Evolutionary conservation across 1,140 invertebrate genomes (phyloP).

Genomic region (Bombus difficillimus): DNA sequence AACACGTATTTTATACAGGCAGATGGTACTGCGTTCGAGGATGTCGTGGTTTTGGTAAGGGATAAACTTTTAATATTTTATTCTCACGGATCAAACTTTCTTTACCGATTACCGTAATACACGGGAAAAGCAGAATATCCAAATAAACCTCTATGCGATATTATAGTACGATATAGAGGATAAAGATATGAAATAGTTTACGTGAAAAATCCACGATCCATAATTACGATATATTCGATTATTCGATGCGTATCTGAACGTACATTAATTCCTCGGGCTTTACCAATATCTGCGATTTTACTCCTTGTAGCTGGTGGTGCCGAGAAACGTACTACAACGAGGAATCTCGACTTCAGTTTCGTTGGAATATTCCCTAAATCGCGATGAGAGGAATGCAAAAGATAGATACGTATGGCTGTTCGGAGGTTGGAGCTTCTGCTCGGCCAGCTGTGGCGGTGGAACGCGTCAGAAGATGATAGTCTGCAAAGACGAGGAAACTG

Average conservation of each 20-base stretch:
- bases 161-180: no score
- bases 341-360: slow-evolving; percentile 72
- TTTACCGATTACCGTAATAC: no score
- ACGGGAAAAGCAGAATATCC: no score
- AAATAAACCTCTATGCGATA: no score
- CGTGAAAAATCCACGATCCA: no score
- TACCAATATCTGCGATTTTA: background rate
- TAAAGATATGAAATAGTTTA: no score
- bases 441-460: slow-evolving; percentile 84
- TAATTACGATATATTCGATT: background rate
- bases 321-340: slow-evolving; percentile 56
- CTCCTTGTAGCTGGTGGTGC: slow-evolving; percentile 63
- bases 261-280: accelerated
- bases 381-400: slow-evolving; percentile 71
- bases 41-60: slow-evolving; percentile 85
- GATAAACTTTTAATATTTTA: background rate
- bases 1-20: slow-evolving; percentile 83
- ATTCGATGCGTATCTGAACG: background rate
- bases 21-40: slow-evolving; percentile 84
- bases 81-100: no score
- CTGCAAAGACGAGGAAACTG: slow-evolving; percentile 82
- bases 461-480: slow-evolving; percentile 80
- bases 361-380: slow-evolving; percentile 75
- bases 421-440: slow-evolving; percentile 84
- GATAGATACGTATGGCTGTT: slow-evolving; percentile 83